Conservation (phyloP, 2,797 vertebrate species). For the Yasuhikotakia modesta region DNA sequence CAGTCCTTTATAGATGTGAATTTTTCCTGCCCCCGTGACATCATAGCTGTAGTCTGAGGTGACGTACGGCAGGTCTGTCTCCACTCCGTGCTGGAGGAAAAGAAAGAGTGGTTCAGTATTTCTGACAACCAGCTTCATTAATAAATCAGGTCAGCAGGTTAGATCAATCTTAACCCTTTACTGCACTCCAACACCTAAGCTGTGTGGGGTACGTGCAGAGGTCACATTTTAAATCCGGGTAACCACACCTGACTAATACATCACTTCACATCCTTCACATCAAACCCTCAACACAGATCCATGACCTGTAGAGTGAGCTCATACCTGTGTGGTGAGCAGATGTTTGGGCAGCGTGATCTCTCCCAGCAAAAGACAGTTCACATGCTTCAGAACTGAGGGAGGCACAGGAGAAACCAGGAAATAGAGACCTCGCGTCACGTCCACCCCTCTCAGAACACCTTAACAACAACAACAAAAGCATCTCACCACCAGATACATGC, state of each 20-base stretch:
- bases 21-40: conserved; percentile 84
- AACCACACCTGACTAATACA: no score
- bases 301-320: background rate
- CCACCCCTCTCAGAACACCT: conserved; percentile 91
- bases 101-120: background rate
- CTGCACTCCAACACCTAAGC: no score
- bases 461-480: background rate
- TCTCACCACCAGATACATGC: background rate
- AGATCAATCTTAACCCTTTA: background rate
- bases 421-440: conserved; percentile 85
- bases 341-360: conserved; percentile 81
- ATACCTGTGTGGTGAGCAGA: conserved; percentile 87
- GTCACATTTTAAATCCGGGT: no score
- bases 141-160: background rate
- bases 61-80: conserved; percentile 85
- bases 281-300: background rate
- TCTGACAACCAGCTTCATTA: background rate
- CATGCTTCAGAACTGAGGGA: conserved; percentile 78
- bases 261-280: no score
- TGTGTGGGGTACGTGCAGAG: no score
- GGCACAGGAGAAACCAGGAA: conserved; percentile 85
- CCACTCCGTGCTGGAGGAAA: conserved; percentile 76
- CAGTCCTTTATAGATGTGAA: conserved; percentile 78
- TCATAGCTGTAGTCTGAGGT: conserved; percentile 89
- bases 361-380: conserved; percentile 92